Evolutionary conservation across 2,888 invertebrate species (phyloP).

Genomic region (Amaurobius ferox): DNA sequence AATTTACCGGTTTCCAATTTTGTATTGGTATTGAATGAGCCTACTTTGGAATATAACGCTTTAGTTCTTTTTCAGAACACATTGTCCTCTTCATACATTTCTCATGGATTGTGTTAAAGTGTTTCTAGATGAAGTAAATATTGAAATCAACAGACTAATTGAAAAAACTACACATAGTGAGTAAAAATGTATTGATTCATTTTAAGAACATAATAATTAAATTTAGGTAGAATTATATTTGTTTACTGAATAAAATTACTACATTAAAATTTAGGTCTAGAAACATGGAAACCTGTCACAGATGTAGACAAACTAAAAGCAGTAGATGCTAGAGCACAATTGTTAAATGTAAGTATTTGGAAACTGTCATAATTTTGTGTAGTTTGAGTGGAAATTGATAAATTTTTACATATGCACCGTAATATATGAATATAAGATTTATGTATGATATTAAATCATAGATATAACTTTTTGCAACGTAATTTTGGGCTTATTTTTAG

Average conservation of each 20-base stretch:
- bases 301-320: constrained; percentile 84
- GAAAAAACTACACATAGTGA: constrained; percentile 84
- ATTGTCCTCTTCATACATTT: constrained; percentile 89
- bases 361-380: too few species aligned
- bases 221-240: too few species aligned
- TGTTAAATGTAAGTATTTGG: constrained; percentile 81
- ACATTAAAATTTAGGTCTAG: constrained; percentile 79
- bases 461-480: not conserved
- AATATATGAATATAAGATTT: too few species aligned
- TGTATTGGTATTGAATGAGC: too few species aligned
- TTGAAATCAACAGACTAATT: constrained; percentile 82
- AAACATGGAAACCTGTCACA: constrained; percentile 88
- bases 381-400: too few species aligned
- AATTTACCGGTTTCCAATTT: too few species aligned
- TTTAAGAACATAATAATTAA: too few species aligned
- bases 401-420: too few species aligned
- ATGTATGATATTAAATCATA: too few species aligned
- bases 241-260: too few species aligned
- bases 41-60: not conserved
- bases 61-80: constrained; percentile 77
- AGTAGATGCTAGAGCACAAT: constrained; percentile 82
- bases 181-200: constrained; percentile 9
- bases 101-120: constrained; percentile 91
- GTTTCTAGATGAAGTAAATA: constrained; percentile 87
- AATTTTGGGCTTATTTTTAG: constrained; percentile 78